phyloP scores from a whole-genome alignment of 2,888 invertebrate species.

The Laspeyria flexula region DNA sequence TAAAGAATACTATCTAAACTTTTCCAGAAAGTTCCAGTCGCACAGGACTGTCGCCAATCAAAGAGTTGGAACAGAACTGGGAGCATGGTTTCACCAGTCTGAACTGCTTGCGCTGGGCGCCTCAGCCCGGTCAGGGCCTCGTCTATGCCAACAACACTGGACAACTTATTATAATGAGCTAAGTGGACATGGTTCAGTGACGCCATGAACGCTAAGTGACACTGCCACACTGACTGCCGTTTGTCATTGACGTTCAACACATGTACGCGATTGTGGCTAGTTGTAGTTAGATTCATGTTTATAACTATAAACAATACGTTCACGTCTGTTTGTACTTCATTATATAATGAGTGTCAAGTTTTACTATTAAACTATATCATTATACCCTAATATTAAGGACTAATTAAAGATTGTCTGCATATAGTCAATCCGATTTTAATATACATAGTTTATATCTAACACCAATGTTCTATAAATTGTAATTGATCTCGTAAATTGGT shows the following conservation, averaged over 20 bases:
- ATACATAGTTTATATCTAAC: constrained; percentile 30
- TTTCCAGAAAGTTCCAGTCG: constrained; percentile 72
- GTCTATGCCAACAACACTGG: constrained; percentile 95
- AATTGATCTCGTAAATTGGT: constrained; percentile 46
- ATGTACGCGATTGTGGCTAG: constrained; percentile 31
- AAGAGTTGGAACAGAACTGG: constrained; percentile 89
- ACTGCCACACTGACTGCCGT: constrained; percentile 32
- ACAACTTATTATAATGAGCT: constrained; percentile 90
- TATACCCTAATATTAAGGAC: constrained; percentile 26
- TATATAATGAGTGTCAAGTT: constrained; percentile 29
- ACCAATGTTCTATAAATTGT: constrained; percentile 43
- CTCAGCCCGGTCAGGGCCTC: constrained; percentile 92
- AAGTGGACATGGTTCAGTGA: constrained; percentile 49
- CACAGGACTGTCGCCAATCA: constrained; percentile 81
- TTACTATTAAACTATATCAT: constrained; percentile 32
- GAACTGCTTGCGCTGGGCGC: constrained; percentile 94
- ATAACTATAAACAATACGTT: constrained; percentile 23
- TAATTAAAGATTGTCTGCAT: constrained; percentile 25
- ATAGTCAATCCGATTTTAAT: constrained; percentile 26
- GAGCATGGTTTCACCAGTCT: constrained; percentile 90
- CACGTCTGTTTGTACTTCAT: constrained; percentile 26
- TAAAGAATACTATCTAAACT: neutral
- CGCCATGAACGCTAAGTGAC: constrained; percentile 18
- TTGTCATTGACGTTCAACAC: constrained; percentile 21
- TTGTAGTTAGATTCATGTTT: constrained; percentile 18